A percentile compares a stretch with the other conserved stretches of the same genome.
These are phyloP conservation scores for Spodoptera exigua DNA, from an alignment of 2,888 invertebrate species.

Conservation along the genomic window DNA sequence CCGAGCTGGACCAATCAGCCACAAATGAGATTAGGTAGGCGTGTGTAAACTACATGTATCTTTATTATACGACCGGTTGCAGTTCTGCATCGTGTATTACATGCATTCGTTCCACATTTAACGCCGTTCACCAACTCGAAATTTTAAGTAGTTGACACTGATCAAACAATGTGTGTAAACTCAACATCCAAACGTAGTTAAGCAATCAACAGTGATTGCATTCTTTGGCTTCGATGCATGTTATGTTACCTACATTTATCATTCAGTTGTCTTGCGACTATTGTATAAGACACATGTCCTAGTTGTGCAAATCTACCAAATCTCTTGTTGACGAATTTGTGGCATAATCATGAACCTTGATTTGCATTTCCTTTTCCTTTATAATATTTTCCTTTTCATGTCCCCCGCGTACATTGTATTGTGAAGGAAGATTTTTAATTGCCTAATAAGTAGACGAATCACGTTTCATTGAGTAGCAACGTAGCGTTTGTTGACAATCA, in stretches of 20 bases:
- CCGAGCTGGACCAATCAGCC: constrained; percentile 55
- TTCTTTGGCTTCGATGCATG: constrained; percentile 27
- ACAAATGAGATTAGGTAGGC: constrained; percentile 55
- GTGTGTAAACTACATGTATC: constrained; percentile 40
- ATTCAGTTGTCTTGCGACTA: constrained; percentile 25
- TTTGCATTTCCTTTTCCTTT: constrained; percentile 25
- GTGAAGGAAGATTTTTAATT: constrained; percentile 62
- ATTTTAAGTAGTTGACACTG: constrained; percentile 37
- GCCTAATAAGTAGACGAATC: constrained; percentile 73
- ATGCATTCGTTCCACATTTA: constrained; percentile 52
- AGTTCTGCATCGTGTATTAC: constrained; percentile 44
- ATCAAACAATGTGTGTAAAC: constrained; percentile 36
- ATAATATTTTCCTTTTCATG: constrained; percentile 29
- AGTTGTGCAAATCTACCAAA: background rate
- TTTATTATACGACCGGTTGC: constrained; percentile 46
- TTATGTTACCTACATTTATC: constrained; percentile 34
- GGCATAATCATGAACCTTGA: constrained; percentile 28
- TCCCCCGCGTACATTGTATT: constrained; percentile 47
- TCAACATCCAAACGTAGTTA: constrained; percentile 29
- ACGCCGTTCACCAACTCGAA: constrained; percentile 45
- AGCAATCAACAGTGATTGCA: constrained; percentile 45
- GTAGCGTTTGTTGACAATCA: constrained; percentile 74
- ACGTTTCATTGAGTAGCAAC: constrained; percentile 69
- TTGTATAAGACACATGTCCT: constrained; percentile 20
- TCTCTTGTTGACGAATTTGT: constrained; percentile 18